Evolutionary conservation across 2,888 invertebrate genomes (phyloP).

Genomic region (Coremacera marginata): DNA sequence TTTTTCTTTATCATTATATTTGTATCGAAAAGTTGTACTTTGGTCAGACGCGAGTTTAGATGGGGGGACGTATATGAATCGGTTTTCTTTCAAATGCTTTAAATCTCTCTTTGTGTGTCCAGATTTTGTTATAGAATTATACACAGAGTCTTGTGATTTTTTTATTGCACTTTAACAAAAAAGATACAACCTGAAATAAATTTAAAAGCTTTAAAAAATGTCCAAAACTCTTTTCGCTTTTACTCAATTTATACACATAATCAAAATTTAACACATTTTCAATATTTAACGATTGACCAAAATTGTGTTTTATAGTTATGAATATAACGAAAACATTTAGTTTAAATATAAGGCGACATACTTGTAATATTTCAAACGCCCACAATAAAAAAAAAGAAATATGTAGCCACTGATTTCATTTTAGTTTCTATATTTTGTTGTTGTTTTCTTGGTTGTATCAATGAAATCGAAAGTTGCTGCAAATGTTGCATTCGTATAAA

Average conservation of each 20-base stretch:
- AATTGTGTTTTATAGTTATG: neutral
- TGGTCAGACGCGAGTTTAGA: too few relatives aligned
- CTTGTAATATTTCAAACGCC: slow-evolving; percentile 3
- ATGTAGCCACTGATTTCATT: neutral
- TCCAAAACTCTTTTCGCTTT: too few relatives aligned
- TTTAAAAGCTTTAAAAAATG: too few relatives aligned
- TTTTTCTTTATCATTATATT: too few relatives aligned
- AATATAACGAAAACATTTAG: neutral
- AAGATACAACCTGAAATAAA: too few relatives aligned
- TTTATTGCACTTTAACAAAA: too few relatives aligned
- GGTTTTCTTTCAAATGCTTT: too few relatives aligned
- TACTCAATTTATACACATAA: neutral
- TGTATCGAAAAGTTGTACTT: too few relatives aligned
- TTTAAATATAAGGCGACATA: neutral
- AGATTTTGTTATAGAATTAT: too few relatives aligned
- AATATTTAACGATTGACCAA: neutral
- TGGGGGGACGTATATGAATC: too few relatives aligned
- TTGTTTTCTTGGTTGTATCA: neutral
- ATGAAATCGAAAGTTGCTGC: neutral
- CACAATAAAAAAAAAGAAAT: neutral
- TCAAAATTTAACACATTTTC: neutral
- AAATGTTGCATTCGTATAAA: neutral
- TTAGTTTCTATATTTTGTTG: neutral
- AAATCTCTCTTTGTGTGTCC: too few relatives aligned
- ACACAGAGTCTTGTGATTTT: too few relatives aligned